Evolutionary conservation across 2,113 vertebrate species (phyloP).

Genomic region (Aspidoscelis tigris): DNA sequence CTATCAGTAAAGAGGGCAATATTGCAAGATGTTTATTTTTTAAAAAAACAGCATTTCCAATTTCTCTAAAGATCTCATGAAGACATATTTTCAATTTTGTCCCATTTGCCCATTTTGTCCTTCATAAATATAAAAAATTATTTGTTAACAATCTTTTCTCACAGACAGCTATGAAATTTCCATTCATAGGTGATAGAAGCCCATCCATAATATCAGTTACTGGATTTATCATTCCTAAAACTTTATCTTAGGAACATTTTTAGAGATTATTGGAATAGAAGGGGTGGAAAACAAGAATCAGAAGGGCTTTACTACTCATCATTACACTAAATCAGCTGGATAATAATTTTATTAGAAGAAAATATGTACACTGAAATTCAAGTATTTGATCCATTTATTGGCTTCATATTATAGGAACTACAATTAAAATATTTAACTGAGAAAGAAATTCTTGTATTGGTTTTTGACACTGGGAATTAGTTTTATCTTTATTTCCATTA

Average conservation of each 20-base stretch:
- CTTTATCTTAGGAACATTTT: background rate
- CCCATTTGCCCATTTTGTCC: rapidly evolving
- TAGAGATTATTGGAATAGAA: background rate
- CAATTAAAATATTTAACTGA: constrained; percentile 7
- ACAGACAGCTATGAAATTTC: background rate
- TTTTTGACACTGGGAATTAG: background rate
- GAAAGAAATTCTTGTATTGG: background rate
- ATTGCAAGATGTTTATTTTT: background rate
- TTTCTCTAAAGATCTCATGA: background rate
- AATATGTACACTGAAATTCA: background rate
- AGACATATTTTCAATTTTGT: background rate
- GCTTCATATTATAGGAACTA: background rate
- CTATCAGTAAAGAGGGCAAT: background rate
- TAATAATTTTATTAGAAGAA: background rate
- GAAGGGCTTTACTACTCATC: background rate
- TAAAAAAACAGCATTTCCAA: background rate
- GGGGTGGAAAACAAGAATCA: background rate
- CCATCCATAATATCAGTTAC: background rate
- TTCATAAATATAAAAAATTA: rapidly evolving
- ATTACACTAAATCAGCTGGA: background rate
- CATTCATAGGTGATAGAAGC: background rate
- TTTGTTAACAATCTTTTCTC: background rate
- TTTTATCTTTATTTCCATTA: background rate
- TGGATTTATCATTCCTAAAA: background rate
- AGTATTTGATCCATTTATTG: constrained; percentile 8